Conservation (phyloP, 2,113 vertebrate species). For the Austrofundulus limnaeus region DNA sequence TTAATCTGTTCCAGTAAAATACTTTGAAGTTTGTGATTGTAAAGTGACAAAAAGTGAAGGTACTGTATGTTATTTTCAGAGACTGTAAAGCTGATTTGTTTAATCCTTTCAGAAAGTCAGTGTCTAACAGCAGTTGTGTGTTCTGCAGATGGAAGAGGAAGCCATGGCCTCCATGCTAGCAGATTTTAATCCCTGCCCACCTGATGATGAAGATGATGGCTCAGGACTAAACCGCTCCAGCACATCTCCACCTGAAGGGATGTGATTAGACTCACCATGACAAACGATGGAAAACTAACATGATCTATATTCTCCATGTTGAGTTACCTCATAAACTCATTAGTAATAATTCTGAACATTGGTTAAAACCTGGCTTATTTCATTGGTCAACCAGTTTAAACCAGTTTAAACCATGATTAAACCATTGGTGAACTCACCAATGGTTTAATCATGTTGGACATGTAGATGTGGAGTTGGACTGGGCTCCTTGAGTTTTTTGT, state of each 20-base stretch:
- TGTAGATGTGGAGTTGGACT: not conserved
- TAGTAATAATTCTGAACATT: not conserved
- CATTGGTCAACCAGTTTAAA: no score
- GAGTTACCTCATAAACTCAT: not conserved
- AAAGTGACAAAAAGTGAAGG: no score
- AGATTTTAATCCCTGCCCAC: conserved; percentile 88
- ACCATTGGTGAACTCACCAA: no score
- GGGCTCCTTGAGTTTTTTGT: no score
- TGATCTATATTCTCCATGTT: not conserved
- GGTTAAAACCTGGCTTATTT: not conserved
- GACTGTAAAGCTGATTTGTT: no score
- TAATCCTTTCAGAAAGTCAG: no score
- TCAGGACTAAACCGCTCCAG: conserved; percentile 57
- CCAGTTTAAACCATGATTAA: no score
- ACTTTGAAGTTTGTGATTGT: no score
- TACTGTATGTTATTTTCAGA: no score
- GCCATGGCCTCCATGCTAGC: conserved; percentile 89
- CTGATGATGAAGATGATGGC: conserved; percentile 82
- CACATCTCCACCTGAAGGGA: not conserved
- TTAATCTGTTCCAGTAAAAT: no score
- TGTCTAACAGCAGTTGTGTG: not conserved
- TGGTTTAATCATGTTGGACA: not conserved
- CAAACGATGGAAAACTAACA: not conserved
- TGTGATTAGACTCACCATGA: not conserved
- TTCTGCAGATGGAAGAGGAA: conserved; percentile 75